phyloP scores from a whole-genome alignment of 2,113 vertebrate species.

The Emydocephalus ijimae region DNA sequence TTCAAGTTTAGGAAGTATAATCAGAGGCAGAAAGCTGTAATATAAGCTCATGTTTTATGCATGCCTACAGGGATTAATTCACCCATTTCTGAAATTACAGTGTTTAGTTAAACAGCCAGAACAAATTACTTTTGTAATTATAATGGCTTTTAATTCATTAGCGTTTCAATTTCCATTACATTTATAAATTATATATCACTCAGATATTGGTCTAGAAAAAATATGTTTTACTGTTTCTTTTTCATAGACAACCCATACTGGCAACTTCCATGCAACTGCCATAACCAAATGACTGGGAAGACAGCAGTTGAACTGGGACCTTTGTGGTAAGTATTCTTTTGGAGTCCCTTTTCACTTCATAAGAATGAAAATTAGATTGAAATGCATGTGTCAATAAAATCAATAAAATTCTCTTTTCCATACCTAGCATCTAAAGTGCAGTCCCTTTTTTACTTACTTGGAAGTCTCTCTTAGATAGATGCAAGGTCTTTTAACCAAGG shows the following conservation, averaged over 20 bases:
- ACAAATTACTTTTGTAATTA: not conserved
- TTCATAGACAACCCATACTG: constrained; percentile 80
- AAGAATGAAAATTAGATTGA: not conserved
- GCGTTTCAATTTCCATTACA: not conserved
- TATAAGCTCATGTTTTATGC: not conserved
- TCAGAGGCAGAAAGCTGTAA: not conserved
- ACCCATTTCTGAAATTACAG: not conserved
- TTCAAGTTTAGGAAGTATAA: not conserved
- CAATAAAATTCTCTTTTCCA: not conserved
- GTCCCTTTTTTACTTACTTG: not conserved
- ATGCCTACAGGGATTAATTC: not conserved
- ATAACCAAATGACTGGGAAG: constrained; percentile 91
- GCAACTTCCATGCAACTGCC: constrained; percentile 88
- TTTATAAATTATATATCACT: not conserved
- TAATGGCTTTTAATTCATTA: not conserved
- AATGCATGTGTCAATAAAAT: not conserved
- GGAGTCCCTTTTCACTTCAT: not conserved
- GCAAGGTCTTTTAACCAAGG: not conserved
- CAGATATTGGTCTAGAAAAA: not conserved
- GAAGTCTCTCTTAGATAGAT: not conserved
- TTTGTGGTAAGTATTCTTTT: constrained; percentile 78
- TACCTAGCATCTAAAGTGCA: not conserved
- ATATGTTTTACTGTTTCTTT: not conserved
- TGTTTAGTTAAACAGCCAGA: not conserved
- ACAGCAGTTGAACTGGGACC: constrained; percentile 92